phyloP scores from a whole-genome alignment of 2,888 invertebrate species.

The Xestia ashworthii region DNA sequence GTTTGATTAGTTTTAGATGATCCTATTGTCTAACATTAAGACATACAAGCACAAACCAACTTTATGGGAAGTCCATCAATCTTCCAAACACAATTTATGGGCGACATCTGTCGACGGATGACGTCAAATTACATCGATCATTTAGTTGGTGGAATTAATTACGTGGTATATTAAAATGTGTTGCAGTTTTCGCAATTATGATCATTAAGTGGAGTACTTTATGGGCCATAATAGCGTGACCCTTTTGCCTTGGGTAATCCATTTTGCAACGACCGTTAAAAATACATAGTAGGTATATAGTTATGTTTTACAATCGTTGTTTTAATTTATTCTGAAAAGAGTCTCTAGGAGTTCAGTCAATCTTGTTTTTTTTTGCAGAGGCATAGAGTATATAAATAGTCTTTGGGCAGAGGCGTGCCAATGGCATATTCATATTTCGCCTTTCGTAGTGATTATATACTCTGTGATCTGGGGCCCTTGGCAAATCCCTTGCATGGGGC shows the following conservation, averaged over 20 bases:
- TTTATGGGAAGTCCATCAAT: conserved; percentile 62
- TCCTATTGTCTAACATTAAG: conserved; percentile 61
- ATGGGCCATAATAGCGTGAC: conserved; percentile 8
- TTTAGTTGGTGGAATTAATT: conserved; percentile 36
- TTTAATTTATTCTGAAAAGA: not conserved
- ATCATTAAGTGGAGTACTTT: not conserved
- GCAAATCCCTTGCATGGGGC: too few relatives aligned
- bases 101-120: conserved; percentile 51
- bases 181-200: conserved; percentile 5
- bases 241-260: not conserved
- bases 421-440: too few relatives aligned
- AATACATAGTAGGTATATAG: conserved; percentile 2
- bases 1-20: conserved; percentile 55
- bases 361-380: too few relatives aligned
- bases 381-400: too few relatives aligned
- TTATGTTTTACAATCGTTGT: not conserved
- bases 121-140: conserved; percentile 51
- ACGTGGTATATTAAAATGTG: not conserved
- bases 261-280: conserved; percentile 5
- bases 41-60: conserved; percentile 39
- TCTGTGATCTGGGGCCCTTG: too few relatives aligned
- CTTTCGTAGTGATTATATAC: too few relatives aligned
- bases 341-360: not conserved
- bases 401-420: too few relatives aligned
- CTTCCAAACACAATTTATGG: conserved; percentile 60